A percentile compares a stretch with the other conserved stretches of the same genome.
phyloP scores from a whole-genome alignment of 2,113 vertebrate genomes.

The Chamaea fasciata region DNA sequence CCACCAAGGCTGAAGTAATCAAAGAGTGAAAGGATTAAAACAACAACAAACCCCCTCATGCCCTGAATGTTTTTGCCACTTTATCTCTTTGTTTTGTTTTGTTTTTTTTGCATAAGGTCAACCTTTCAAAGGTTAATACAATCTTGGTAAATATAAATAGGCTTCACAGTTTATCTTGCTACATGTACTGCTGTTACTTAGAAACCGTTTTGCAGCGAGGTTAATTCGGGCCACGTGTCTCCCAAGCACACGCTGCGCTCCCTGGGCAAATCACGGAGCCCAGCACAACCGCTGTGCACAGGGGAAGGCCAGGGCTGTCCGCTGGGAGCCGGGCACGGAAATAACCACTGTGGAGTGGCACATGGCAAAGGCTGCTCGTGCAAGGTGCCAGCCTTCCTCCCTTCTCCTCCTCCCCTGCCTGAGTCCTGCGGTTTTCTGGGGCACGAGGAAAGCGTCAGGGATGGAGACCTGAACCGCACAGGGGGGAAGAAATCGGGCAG shows the following conservation, averaged over 20 bases:
- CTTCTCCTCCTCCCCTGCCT: background rate
- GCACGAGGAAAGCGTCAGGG: fast-evolving
- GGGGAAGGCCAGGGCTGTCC: background rate
- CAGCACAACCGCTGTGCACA: background rate
- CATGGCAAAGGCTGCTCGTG: background rate
- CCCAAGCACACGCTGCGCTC: conserved; percentile 22
- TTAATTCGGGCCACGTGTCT: conserved; percentile 39
- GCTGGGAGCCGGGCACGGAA: background rate
- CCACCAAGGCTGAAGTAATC: background rate
- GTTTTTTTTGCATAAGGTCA: conserved; percentile 71
- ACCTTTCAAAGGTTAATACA: conserved; percentile 70
- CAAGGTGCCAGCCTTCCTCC: background rate
- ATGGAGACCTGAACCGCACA: background rate
- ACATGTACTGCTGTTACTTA: conserved; percentile 31
- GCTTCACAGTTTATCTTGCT: conserved; percentile 22
- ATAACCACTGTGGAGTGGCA: background rate
- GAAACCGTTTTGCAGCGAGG: conserved; percentile 50
- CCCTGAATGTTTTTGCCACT: conserved; percentile 17
- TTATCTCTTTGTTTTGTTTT: conserved; percentile 3
- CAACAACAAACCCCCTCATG: conserved; percentile 22
- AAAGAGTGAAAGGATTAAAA: conserved; percentile 39
- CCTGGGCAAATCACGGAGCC: background rate
- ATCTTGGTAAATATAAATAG: conserved; percentile 67
- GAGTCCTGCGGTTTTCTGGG: background rate
- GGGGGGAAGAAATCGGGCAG: background rate